Evolutionary conservation across 2,113 vertebrate species (phyloP), one percentile per base, ranked within the genome.

Genomic region (Poicephalus gulielmi): DNA sequence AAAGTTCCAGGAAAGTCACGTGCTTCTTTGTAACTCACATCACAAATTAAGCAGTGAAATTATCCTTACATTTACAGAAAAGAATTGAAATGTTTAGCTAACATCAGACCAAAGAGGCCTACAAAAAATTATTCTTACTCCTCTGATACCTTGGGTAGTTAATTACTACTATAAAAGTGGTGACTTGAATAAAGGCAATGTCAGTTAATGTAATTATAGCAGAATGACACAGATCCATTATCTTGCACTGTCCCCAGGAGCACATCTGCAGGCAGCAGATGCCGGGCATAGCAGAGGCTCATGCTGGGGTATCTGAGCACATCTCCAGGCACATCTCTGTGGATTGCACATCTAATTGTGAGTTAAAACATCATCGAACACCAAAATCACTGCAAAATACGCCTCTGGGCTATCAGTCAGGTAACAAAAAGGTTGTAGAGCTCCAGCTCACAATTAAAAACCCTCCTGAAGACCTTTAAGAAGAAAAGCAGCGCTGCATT

Each of bases 171-270:
- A 7, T 10, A 6, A 52, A 87, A 90, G 39, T 2, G 64, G 35
- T 88, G 79, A 55, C 88, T 90, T 93, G 86, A 95, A 94, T 91
- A 67, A 81, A 96, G 90, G 90, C 82, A 83, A 80, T 4, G 28
- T 44, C 93, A 78, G 87, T 63, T 46, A 71, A 57, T 92, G 88
- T 90, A 94, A 95, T 95, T 91, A 92, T 4, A 89, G 83, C 79
- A 35, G 62, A 81, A 92, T 92, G 91, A 90, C 75, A 43, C 71
- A 77, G 59, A 62, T 41, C 75, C 46, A 23, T 83, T 76, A 41
- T 27, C 84, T 67, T 9, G 50, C n/a, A 25, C 23, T 1, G 17
- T 5, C 71, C 78, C 67, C 63, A n/a, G 37, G 2, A 81, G 74
- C 86, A 11, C 68, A 35, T 53, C 47, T 24, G 30, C n/a, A 49